A percentile compares a stretch with the other conserved stretches of the same genome.
Conservation (phyloP, 2,797 vertebrate genomes). For the Enoplosus armatus region DNA sequence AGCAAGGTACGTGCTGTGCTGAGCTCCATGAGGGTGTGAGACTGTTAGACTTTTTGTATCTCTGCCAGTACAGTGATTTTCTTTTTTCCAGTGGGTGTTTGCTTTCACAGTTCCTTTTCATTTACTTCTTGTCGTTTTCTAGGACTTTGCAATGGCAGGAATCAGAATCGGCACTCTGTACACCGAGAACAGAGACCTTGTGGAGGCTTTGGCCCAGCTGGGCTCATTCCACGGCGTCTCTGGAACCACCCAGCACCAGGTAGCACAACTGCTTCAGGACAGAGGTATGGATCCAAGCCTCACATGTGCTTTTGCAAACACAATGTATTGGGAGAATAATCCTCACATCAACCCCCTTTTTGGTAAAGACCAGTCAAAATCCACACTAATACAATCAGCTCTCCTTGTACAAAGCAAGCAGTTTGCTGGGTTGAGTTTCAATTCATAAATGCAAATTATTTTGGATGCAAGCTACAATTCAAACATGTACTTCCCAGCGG, state of each 20-base stretch:
- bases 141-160: slow-evolving; percentile 96
- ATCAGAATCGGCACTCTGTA: slow-evolving; percentile 92
- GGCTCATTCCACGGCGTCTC: slow-evolving; percentile 90
- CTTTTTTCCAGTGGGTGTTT: slow-evolving; percentile 25
- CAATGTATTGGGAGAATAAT: background rate
- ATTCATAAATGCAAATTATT: slow-evolving; percentile 1
- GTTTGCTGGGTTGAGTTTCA: background rate
- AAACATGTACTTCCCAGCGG: background rate
- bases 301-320: slow-evolving; percentile 8
- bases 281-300: slow-evolving; percentile 82
- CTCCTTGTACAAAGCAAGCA: background rate
- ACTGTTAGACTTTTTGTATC: slow-evolving; percentile 26
- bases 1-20: slow-evolving; percentile 89
- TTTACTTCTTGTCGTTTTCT: slow-evolving; percentile 29
- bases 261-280: slow-evolving; percentile 91
- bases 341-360: background rate
- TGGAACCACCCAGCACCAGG: slow-evolving; percentile 90
- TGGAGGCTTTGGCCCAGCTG: slow-evolving; percentile 90
- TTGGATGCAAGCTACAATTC: background rate
- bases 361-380: slow-evolving; percentile 1
- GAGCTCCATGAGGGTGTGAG: slow-evolving; percentile 3
- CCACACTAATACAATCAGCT: background rate
- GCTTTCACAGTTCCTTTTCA: slow-evolving; percentile 6
- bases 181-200: slow-evolving; percentile 90
- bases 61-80: slow-evolving; percentile 11